Evolutionary conservation across 2,113 vertebrate genomes (phyloP), one percentile per base, ranked within the genome.

Genomic region (Benthochromis sp.): DNA sequence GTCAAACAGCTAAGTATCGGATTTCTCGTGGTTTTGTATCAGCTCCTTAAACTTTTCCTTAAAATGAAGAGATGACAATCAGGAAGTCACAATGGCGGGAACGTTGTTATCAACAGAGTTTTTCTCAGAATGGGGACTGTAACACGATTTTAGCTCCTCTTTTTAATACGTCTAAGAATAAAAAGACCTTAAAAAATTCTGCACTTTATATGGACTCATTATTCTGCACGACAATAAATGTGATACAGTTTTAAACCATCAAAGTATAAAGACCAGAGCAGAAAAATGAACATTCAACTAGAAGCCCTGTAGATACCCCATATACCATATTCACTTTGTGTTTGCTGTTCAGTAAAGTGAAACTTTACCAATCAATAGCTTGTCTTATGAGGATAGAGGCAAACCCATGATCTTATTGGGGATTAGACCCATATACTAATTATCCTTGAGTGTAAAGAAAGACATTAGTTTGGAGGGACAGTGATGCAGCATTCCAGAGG

Each of bases 401-500:
- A 36, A 71, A 61, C 29, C 1, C 38, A 47, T 19, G 45, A 6
- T 29, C 21, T 12, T 21, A 73, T 83, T 76, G 10, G 57, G 53
- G 57, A 34, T 43, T 38, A n/a, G 53, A 82, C 61, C 66, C 61
- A 81, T 61, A 66, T 84, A 88, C 4, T 90, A 87, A 91, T 90
- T 19, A 86, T 45, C 14, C 24, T 5, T 24, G 63, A 78, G 17
- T 36, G 59, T 79, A 80, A 54, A 92, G 90, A 87, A 71, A 92
- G 92, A 93, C 81, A 24, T 91, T 87, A 82, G 83, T 71, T 63
- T 83, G 89, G 83, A 79, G 78, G 83, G 82, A 93, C 90, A 86
- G 92, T 53, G 84, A 81, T 86, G 73, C 71, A 52, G 54, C 94
- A 95, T 95, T 95, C 93, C 93, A 78, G 66, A 85, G 86, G 88